A percentile compares a stretch with the other conserved stretches of the same genome.
Evolutionary conservation across 2,113 vertebrate species (phyloP).

Genomic region (Cebidichthys violaceus): DNA sequence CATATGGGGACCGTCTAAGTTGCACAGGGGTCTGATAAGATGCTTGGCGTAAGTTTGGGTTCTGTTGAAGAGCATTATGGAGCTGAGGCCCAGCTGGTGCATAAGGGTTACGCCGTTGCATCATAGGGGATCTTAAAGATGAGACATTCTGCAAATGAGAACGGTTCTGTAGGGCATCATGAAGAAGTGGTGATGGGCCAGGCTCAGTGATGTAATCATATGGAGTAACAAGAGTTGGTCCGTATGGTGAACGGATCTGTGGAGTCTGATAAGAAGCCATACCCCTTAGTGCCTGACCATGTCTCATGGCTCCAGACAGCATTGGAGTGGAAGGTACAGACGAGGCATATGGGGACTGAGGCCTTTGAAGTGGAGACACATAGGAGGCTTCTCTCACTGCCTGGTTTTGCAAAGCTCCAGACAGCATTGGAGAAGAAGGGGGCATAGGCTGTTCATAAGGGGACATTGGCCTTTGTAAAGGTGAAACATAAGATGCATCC

Average conservation of each 20-base stretch:
- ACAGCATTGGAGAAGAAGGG: slow-evolving; percentile 69
- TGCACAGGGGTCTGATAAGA: slow-evolving; percentile 75
- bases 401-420: slow-evolving; percentile 75
- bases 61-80: slow-evolving; percentile 78
- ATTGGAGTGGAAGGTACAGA: slow-evolving; percentile 61
- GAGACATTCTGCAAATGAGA: slow-evolving; percentile 66
- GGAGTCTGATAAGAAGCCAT: slow-evolving; percentile 69
- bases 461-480: slow-evolving; percentile 67
- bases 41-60: slow-evolving; percentile 77
- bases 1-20: slow-evolving; percentile 60
- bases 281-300: slow-evolving; percentile 70
- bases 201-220: slow-evolving; percentile 82
- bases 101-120: slow-evolving; percentile 67
- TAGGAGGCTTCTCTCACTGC: slow-evolving; percentile 26
- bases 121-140: slow-evolving; percentile 70
- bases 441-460: slow-evolving; percentile 65
- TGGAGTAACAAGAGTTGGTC: slow-evolving; percentile 75
- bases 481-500: slow-evolving; percentile 71
- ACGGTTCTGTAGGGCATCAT: slow-evolving; percentile 80
- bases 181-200: slow-evolving; percentile 75
- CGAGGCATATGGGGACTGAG: slow-evolving; percentile 14
- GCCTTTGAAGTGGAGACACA: slow-evolving; percentile 20
- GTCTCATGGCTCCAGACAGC: slow-evolving; percentile 76
- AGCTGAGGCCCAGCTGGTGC: slow-evolving; percentile 72
- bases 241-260: slow-evolving; percentile 71